Evolutionary conservation across 2,113 vertebrate genomes (phyloP).

Genomic region (Xenopus borealis): DNA sequence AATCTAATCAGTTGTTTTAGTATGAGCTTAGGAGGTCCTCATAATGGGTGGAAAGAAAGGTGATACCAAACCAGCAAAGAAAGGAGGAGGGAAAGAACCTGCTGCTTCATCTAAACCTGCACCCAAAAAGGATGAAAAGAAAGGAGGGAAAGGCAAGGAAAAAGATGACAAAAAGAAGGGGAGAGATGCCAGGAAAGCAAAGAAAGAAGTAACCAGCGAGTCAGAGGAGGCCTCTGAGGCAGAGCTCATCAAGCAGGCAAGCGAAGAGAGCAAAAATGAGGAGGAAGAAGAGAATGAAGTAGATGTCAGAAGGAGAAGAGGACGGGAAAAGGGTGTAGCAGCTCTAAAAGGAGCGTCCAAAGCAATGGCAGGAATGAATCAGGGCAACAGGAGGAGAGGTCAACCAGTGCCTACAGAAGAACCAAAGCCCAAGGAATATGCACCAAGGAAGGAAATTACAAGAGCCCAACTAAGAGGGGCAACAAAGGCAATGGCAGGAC

Average conservation of each 20-base stretch:
- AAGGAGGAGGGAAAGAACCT: constrained; percentile 64
- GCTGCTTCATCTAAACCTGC: constrained; percentile 48
- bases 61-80: constrained; percentile 61
- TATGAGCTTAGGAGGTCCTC: constrained; percentile 54
- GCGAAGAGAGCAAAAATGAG: constrained; percentile 58
- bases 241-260: constrained; percentile 66
- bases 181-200: constrained; percentile 74
- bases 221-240: constrained; percentile 74
- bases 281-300: constrained; percentile 59
- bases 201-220: constrained; percentile 71
- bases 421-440: constrained; percentile 61
- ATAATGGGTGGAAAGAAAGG: constrained; percentile 79
- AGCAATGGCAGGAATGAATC: constrained; percentile 60
- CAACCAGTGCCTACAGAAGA: constrained; percentile 54
- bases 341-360: constrained; percentile 69
- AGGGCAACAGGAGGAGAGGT: constrained; percentile 59
- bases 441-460: constrained; percentile 57
- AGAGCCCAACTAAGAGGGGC: constrained; percentile 66
- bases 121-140: constrained; percentile 54
- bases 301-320: constrained; percentile 63
- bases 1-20: constrained; percentile 28
- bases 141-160: constrained; percentile 69
- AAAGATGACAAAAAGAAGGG: constrained; percentile 70
- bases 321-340: constrained; percentile 66
- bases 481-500: constrained; percentile 54